phyloP scores from a whole-genome alignment of 2,113 vertebrate species.

The Crotalus viridis region DNA sequence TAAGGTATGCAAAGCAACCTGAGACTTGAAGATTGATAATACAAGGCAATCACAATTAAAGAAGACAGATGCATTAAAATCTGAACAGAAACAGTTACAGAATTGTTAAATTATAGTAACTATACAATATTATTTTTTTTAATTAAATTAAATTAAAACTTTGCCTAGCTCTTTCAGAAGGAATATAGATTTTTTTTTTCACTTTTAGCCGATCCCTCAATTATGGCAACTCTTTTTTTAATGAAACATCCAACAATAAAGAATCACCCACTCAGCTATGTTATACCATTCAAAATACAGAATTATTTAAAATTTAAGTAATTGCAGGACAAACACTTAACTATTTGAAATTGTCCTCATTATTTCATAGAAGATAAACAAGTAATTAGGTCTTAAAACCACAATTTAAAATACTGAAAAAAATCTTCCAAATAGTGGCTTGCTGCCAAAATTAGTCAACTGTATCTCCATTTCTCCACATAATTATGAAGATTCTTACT shows the following conservation, averaged over 20 bases:
- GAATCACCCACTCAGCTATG: background rate
- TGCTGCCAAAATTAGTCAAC: slow-evolving; percentile 18
- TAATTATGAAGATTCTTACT: slow-evolving; percentile 19
- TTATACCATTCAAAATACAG: slow-evolving; percentile 7
- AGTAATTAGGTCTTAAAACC: slow-evolving; percentile 19
- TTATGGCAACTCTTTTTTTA: background rate
- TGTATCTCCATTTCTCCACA: background rate
- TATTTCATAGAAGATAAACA: slow-evolving; percentile 31
- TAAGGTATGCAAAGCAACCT: background rate
- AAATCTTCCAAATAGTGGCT: background rate
- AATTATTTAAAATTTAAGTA: slow-evolving; percentile 18
- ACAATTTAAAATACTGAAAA: slow-evolving; percentile 23
- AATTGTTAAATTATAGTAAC: background rate
- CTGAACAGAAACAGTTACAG: background rate
- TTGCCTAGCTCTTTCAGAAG: slow-evolving; percentile 3
- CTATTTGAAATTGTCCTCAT: slow-evolving; percentile 11
- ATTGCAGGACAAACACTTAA: slow-evolving; percentile 6
- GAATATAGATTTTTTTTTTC: background rate
- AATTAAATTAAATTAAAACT: background rate
- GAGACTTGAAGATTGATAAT: background rate
- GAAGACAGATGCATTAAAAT: background rate
- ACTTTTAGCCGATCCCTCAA: background rate
- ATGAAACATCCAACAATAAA: background rate
- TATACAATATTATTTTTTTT: background rate
- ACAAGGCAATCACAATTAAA: background rate